Conservation (phyloP, 1,140 invertebrate genomes). For the Drosophila truncata region DNA sequence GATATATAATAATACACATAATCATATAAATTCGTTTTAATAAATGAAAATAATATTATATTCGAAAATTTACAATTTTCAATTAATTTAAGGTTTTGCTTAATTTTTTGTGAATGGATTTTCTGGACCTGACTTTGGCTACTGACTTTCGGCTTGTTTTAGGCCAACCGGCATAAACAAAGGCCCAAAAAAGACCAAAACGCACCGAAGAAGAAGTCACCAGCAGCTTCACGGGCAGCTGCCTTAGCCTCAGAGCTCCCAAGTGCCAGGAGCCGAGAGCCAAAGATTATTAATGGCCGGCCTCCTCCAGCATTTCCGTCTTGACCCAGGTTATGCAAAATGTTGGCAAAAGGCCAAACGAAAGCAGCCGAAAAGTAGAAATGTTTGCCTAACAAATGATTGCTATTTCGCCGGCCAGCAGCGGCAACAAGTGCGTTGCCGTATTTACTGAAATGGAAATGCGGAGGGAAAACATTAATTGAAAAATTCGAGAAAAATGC, state of each 20-base stretch:
- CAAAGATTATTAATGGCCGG: conserved; percentile 75
- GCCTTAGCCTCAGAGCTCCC: conserved; percentile 1
- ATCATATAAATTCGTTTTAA: too few species aligned
- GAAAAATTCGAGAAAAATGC: conserved; percentile 57
- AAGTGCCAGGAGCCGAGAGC: conserved; percentile 45
- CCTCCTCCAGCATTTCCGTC: conserved; percentile 77
- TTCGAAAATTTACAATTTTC: neutral
- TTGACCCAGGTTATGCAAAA: conserved; percentile 82
- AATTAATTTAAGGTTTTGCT: conserved; percentile 1
- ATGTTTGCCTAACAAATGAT: conserved; percentile 80
- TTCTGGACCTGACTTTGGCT: conserved; percentile 17
- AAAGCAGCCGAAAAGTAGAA: conserved; percentile 74
- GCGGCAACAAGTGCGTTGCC: conserved; percentile 58
- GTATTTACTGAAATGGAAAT: conserved; percentile 66
- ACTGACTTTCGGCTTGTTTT: conserved; percentile 38
- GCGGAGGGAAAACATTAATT: conserved; percentile 58
- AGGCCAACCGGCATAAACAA: conserved; percentile 61
- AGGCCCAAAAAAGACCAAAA: conserved; percentile 49
- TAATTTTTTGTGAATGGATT: neutral
- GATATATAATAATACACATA: neutral
- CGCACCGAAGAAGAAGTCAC: conserved; percentile 64
- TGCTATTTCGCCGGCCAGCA: conserved; percentile 58
- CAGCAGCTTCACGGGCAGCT: conserved; percentile 36
- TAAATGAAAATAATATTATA: too few species aligned
- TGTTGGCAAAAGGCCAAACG: conserved; percentile 80